Conservation (phyloP, 2,888 invertebrate species). For the Augochlorella aurata region DNA sequence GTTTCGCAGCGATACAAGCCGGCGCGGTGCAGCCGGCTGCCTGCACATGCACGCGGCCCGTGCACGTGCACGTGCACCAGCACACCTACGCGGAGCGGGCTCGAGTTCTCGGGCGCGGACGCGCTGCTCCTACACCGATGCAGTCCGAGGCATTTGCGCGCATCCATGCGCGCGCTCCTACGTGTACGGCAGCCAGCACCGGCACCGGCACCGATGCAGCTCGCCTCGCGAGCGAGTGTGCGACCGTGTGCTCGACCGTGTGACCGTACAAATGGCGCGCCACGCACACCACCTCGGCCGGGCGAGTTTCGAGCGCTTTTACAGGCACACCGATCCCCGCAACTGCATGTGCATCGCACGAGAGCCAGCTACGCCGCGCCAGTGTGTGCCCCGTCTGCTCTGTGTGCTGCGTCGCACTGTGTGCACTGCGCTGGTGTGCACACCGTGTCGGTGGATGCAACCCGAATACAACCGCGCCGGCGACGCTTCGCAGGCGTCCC, state of each 20-base stretch:
- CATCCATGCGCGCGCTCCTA: slow-evolving; percentile 63
- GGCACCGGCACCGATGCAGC: slow-evolving; percentile 2
- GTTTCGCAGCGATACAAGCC: slow-evolving; percentile 61
- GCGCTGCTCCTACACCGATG: slow-evolving; percentile 10
- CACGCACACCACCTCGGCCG: slow-evolving; percentile 42
- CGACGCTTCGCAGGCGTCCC: slow-evolving; percentile 47
- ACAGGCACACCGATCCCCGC: not conserved
- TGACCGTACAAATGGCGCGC: slow-evolving; percentile 38
- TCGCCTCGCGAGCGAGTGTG: not conserved
- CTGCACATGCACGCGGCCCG: slow-evolving; percentile 30
- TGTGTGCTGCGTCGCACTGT: not conserved
- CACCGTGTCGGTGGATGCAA: slow-evolving; percentile 35
- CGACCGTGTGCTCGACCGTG: slow-evolving; percentile 13
- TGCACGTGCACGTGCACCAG: slow-evolving; percentile 25
- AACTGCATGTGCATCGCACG: not conserved
- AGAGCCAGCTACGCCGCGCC: not conserved
- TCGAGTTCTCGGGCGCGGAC: not conserved
- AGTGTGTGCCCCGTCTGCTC: too few species aligned
- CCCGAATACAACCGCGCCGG: slow-evolving; percentile 22
- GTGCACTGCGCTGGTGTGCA: not conserved
- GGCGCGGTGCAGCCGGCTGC: slow-evolving; percentile 61
- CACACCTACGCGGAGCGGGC: not conserved
- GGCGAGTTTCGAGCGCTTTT: slow-evolving; percentile 50
- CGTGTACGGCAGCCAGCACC: slow-evolving; percentile 7
- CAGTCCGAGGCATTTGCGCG: slow-evolving; percentile 57